Base-by-base conservation (phyloP, 2,888 invertebrate species). In the Aporophyla lueneburgensis region DNA sequence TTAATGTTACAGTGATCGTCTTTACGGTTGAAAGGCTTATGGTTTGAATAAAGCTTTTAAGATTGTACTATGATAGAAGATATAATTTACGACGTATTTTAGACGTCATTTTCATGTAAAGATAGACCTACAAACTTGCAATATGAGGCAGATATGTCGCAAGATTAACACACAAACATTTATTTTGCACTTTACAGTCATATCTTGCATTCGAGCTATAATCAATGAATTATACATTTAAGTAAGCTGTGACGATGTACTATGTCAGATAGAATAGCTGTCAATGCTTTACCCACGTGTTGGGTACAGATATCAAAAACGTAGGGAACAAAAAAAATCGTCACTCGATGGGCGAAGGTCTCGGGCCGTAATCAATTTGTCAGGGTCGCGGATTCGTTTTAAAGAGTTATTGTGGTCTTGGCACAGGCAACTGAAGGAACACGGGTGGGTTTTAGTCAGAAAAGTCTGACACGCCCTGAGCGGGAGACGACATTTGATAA, bases 41-140 rank as follows among this genome's bases (percentile, higher is more conserved):
- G 80, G 19, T 74, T 74, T 78, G 19, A 59, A 46, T 68, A 16
- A 24, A 49, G 40, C 24, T 69, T 27, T 61, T 61, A 53, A 77
- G 59, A 46, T n/a, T 66, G 19, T 14, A 46, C 33, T 58, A 0
- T 27, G 51, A 27, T n/a, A 21, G 14, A 5, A 66, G 27, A 51
- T n/a, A 33, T 67, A 67, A 67, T 58, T 68, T 40, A 58, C 19
- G 16, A 12, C 40, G 40, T 40, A 33, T 33, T 33, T 33, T 24
- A 33, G 56, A 49, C 19, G 10, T 33, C 19, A 27, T 33, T 56
- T 40, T 24, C 40, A 16, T 54, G 40, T 54, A 3, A 14, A 46
- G 7, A 16, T 9, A 6, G 5, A 71, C 1, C 6, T 46, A 46
- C n/a, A 33, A 54, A 56, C 14, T 46, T 4, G 5, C 4, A 19